Percentiles rank a stretch among this genome's conserved stretches.
phyloP scores from a whole-genome alignment of 2,113 vertebrate species.

The Anhinga anhinga region DNA sequence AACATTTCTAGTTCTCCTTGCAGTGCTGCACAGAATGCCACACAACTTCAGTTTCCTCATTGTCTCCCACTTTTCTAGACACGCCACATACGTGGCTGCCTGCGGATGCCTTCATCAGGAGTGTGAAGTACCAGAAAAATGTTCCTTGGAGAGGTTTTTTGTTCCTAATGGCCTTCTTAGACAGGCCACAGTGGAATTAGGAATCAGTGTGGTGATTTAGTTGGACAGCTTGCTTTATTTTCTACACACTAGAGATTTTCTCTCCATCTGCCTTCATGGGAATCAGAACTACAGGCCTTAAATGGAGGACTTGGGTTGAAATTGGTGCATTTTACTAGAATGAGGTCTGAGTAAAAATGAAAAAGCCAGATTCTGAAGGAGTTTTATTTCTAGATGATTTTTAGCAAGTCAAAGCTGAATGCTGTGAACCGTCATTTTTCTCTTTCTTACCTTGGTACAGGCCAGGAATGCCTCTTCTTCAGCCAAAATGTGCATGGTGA shows the following conservation, averaged over 20 bases:
- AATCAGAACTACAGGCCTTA: neutral
- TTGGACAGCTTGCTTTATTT: constrained; percentile 21
- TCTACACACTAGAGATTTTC: neutral
- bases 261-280: neutral
- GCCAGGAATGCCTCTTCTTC: neutral
- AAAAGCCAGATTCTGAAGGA: neutral
- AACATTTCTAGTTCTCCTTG: neutral
- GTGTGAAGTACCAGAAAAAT: neutral
- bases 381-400: neutral
- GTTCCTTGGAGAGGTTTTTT: neutral
- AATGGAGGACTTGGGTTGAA: neutral
- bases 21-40: neutral
- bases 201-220: neutral
- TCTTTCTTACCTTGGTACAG: neutral
- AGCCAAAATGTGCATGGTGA: neutral
- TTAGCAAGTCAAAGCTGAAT: neutral
- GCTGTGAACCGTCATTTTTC: neutral
- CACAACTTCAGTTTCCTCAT: neutral
- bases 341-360: neutral
- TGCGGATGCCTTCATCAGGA: neutral
- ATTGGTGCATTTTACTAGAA: neutral
- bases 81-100: neutral
- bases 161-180: neutral
- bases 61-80: neutral
- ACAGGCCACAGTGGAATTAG: neutral